phyloP scores from a whole-genome alignment of 2,888 invertebrate genomes.

The Chalcosyrphus nemorum region DNA sequence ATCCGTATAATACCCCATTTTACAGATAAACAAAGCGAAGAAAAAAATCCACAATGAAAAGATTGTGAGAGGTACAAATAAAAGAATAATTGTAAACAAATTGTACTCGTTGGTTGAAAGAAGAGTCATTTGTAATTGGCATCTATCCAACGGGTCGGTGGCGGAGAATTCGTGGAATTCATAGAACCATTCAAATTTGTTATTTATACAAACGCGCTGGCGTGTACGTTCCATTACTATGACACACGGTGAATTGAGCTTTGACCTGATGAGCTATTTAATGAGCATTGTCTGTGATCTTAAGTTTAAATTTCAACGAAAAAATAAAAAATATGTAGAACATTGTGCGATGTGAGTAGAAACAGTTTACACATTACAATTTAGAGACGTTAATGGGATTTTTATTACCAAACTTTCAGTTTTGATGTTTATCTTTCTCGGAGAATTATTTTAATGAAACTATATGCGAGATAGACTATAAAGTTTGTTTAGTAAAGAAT shows the following conservation, averaged over 20 bases:
- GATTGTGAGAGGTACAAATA: not conserved
- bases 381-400: not conserved
- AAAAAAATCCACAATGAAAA: not conserved
- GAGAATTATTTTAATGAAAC: not conserved
- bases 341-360: not conserved
- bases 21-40: not conserved
- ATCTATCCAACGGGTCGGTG: conserved; percentile 2
- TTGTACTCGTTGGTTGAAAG: not conserved
- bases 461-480: not conserved
- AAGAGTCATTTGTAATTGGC: conserved; percentile 8
- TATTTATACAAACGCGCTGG: not conserved
- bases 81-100: not conserved
- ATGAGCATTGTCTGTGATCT: conserved; percentile 9
- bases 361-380: not conserved
- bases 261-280: conserved; percentile 42
- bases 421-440: not conserved
- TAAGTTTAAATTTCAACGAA: too few species aligned
- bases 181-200: not conserved
- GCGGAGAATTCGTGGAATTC: not conserved
- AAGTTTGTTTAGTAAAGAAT: not conserved
- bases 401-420: not conserved
- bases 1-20: not conserved
- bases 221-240: not conserved
- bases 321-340: too few species aligned
- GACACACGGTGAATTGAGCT: conserved; percentile 40